Conservation (phyloP, 2,888 invertebrate genomes). For the Drosophila falleni region DNA sequence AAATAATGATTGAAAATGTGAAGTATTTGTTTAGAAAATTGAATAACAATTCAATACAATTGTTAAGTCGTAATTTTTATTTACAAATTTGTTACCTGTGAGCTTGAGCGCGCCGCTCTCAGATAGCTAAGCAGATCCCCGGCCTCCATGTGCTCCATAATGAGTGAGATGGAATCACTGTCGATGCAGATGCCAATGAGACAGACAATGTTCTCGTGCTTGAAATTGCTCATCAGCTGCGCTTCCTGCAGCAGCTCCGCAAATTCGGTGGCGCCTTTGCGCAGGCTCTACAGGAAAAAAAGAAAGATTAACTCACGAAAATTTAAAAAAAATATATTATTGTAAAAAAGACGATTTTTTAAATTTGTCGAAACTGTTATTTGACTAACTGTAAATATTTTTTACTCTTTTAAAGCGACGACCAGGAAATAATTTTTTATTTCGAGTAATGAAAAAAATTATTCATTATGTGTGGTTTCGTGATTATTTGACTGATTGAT, state of each 20-base stretch:
- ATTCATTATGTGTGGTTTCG: no score
- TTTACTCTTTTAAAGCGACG: no score
- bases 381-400: no score
- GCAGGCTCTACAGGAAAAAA: conserved; percentile 89
- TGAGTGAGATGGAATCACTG: conserved; percentile 96
- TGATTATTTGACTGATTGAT: not conserved
- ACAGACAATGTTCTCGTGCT: conserved; percentile 97
- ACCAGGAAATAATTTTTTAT: no score
- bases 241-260: conserved; percentile 98
- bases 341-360: no score
- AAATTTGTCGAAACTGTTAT: no score
- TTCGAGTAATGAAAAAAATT: no score
- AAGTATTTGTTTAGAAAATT: no score
- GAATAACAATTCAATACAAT: no score
- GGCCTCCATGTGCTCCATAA: conserved; percentile 99
- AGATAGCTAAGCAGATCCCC: conserved; percentile 97
- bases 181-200: conserved; percentile 97
- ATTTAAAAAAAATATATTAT: no score
- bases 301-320: not conserved
- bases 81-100: conserved; percentile 86
- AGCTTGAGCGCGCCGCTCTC: conserved; percentile 90
- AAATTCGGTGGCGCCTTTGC: conserved; percentile 95
- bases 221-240: conserved; percentile 98
- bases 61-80: no score
- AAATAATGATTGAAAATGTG: no score